These are phyloP conservation scores for Lasioglossum lativentre DNA, from an alignment of 2,888 invertebrate genomes.

Conservation along the genomic window DNA sequence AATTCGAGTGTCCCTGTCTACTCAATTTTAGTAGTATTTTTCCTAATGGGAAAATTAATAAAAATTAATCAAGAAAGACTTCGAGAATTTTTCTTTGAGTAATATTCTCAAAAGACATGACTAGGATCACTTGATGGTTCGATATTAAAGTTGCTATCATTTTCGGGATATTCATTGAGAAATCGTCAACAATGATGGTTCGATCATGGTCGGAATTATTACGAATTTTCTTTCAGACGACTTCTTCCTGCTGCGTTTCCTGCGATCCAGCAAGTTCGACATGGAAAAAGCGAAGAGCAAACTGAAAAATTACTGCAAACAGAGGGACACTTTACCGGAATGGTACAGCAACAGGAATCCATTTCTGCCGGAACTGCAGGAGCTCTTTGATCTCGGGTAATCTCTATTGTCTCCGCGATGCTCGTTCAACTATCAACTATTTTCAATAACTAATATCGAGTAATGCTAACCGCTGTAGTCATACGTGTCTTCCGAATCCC, in stretches of 20 bases:
- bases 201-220: no score
- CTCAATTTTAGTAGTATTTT: background rate
- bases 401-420: background rate
- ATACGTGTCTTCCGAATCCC: background rate
- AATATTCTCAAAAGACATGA: background rate
- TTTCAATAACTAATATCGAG: background rate
- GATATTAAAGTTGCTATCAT: background rate
- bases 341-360: constrained; percentile 89
- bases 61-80: background rate
- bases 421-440: background rate
- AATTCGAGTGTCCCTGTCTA: background rate
- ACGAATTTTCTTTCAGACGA: constrained; percentile 80
- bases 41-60: background rate
- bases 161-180: background rate
- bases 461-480: background rate
- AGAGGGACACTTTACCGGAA: constrained; percentile 86
- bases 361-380: constrained; percentile 86
- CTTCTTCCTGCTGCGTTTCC: constrained; percentile 86
- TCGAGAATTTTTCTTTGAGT: background rate
- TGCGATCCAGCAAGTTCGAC: constrained; percentile 88
- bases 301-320: constrained; percentile 86
- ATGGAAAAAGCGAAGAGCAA: constrained; percentile 87
- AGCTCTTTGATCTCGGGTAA: constrained; percentile 86
- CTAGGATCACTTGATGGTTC: background rate
- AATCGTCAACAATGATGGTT: no score